phyloP scores from a whole-genome alignment of 2,113 vertebrate genomes.

The Albula goreensis region DNA sequence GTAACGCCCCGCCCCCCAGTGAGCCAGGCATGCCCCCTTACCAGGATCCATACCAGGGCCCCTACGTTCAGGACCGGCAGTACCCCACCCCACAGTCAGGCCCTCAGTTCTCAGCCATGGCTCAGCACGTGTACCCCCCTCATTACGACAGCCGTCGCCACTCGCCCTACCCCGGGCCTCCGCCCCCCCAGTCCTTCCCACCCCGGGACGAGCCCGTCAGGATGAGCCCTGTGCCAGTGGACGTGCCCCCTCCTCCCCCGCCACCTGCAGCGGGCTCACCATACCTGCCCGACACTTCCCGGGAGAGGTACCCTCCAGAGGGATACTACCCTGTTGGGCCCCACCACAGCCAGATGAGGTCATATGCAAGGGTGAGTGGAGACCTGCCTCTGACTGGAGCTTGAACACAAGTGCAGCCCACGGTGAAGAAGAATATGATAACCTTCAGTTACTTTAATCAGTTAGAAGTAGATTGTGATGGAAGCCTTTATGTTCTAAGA shows the following conservation, averaged over 20 bases:
- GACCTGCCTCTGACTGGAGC: neutral
- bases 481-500: neutral
- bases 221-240: conserved; percentile 86
- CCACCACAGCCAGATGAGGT: conserved; percentile 80
- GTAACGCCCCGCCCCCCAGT: conserved; percentile 66
- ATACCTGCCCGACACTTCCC: conserved; percentile 80
- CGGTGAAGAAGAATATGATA: neutral
- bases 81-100: conserved; percentile 76
- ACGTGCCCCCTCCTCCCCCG: conserved; percentile 70
- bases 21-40: conserved; percentile 81
- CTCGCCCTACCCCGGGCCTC: conserved; percentile 74
- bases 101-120: conserved; percentile 77
- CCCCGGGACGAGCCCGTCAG: conserved; percentile 85
- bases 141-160: conserved; percentile 83
- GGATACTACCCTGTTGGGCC: conserved; percentile 79
- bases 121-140: conserved; percentile 73
- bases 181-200: conserved; percentile 81
- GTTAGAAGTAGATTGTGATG: neutral
- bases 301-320: conserved; percentile 82
- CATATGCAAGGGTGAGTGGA: conserved; percentile 80
- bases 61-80: conserved; percentile 83
- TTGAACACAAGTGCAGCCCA: neutral
- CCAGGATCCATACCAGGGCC: conserved; percentile 81
- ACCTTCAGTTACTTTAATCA: neutral
- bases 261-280: conserved; percentile 71